Percentiles rank a stretch among this genome's conserved stretches.
Conservation (phyloP, 2,888 invertebrate genomes). For the Leptodirus hochenwartii region DNA sequence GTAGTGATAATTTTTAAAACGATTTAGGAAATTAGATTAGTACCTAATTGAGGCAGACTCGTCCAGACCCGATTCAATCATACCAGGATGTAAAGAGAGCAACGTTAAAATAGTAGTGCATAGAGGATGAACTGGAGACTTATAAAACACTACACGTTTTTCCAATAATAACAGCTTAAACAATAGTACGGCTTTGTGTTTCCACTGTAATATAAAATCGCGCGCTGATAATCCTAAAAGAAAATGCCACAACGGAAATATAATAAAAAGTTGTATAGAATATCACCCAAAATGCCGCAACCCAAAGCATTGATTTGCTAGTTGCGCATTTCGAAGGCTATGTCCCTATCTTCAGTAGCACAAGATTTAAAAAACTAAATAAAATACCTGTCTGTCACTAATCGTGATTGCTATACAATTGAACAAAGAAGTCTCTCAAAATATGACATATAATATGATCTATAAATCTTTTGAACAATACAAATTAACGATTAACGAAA, state of each 20-base stretch:
- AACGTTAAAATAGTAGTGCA: slow-evolving; percentile 76
- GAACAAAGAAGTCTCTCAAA: too few relatives aligned
- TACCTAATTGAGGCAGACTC: slow-evolving; percentile 69
- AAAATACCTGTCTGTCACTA: too few relatives aligned
- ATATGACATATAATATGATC: too few relatives aligned
- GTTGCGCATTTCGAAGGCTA: too few relatives aligned
- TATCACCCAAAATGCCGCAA: too few relatives aligned
- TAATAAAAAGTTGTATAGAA: neutral
- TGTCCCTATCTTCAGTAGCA: too few relatives aligned
- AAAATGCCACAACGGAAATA: slow-evolving; percentile 4
- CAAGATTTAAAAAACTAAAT: too few relatives aligned
- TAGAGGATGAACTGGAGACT: slow-evolving; percentile 79
- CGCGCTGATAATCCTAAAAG: slow-evolving; percentile 62
- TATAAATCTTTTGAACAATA: too few relatives aligned
- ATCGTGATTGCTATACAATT: too few relatives aligned
- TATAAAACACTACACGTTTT: slow-evolving; percentile 76
- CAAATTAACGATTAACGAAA: too few relatives aligned
- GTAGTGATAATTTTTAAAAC: too few relatives aligned
- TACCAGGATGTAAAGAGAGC: slow-evolving; percentile 76
- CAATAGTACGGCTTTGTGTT: slow-evolving; percentile 78
- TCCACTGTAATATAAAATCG: slow-evolving; percentile 67
- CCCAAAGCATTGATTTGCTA: too few relatives aligned
- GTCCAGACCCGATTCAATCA: slow-evolving; percentile 68
- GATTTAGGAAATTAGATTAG: slow-evolving; percentile 17
- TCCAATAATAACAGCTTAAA: slow-evolving; percentile 86